Percentiles rank a stretch among this genome's conserved stretches.
Conservation (phyloP, 2,797 vertebrate genomes). For the Oreonectes daqikongensis region DNA sequence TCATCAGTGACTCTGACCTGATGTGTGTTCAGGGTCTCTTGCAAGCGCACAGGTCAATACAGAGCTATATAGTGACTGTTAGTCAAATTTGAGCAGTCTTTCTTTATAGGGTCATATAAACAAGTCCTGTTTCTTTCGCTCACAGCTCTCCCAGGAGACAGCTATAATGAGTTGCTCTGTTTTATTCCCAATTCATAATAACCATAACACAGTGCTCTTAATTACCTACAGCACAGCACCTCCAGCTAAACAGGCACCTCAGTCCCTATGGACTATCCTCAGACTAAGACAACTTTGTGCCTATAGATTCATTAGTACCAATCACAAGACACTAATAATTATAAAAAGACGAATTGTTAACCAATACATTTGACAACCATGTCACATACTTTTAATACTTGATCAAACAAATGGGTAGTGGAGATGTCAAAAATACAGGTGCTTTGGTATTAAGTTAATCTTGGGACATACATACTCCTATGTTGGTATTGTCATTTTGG, state of each 20-base stretch:
- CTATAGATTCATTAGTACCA: slow-evolving; percentile 41
- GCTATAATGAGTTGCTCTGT: slow-evolving; percentile 56
- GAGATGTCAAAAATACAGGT: too few relatives aligned
- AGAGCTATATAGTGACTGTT: slow-evolving; percentile 3
- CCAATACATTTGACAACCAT: slow-evolving; percentile 25
- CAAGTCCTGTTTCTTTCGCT: slow-evolving; percentile 36
- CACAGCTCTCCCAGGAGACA: slow-evolving; percentile 42
- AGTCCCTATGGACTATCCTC: slow-evolving; percentile 38
- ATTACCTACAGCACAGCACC: slow-evolving; percentile 55
- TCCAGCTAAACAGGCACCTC: slow-evolving; percentile 49
- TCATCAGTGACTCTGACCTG: slow-evolving; percentile 24
- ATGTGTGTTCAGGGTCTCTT: neutral
- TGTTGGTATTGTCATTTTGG: too few relatives aligned
- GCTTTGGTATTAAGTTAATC: too few relatives aligned
- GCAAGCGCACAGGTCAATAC: neutral
- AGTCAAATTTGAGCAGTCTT: slow-evolving; percentile 20
- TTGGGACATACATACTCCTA: too few relatives aligned
- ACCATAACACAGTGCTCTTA: slow-evolving; percentile 43
- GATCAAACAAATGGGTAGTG: neutral
- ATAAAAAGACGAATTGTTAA: slow-evolving; percentile 19
- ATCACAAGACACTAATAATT: slow-evolving; percentile 33
- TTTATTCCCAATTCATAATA: slow-evolving; percentile 49
- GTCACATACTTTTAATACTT: slow-evolving; percentile 16
- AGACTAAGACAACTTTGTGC: slow-evolving; percentile 22
- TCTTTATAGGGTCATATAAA: slow-evolving; percentile 35